Conservation (phyloP, 2,888 invertebrate genomes). For the Blastobasis lacticolella region DNA sequence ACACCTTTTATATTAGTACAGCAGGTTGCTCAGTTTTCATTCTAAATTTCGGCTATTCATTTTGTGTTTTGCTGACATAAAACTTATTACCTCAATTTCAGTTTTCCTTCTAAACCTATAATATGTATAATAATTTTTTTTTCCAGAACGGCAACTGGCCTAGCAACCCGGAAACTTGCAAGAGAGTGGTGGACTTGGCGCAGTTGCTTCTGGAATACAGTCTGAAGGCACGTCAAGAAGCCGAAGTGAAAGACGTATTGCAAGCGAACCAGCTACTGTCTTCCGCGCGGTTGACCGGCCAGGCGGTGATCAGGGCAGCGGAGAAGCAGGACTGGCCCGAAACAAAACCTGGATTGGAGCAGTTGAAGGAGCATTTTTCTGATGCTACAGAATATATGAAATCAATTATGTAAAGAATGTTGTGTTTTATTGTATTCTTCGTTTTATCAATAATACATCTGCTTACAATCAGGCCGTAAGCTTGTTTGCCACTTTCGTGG, state of each 20-base stretch:
- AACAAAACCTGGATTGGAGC: conserved; percentile 37
- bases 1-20: no score
- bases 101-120: neutral
- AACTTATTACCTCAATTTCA: neutral
- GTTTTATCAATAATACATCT: neutral
- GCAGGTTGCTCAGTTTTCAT: no score
- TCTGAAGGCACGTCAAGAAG: conserved; percentile 64
- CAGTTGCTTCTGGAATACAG: conserved; percentile 73
- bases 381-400: conserved; percentile 61
- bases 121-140: no score
- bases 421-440: conserved; percentile 19
- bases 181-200: conserved; percentile 77
- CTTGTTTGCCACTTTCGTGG: no score
- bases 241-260: conserved; percentile 59
- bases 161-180: conserved; percentile 72
- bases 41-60: no score
- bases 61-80: no score
- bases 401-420: conserved; percentile 38
- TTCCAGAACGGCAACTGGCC: conserved; percentile 69
- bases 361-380: conserved; percentile 39
- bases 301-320: conserved; percentile 68
- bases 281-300: conserved; percentile 73
- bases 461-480: no score
- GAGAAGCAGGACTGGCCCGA: conserved; percentile 63
- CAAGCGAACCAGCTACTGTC: conserved; percentile 73